Evolutionary conservation across 2,113 vertebrate genomes (phyloP), one percentile per base, ranked within the genome.

Genomic region (Argyrosomus japonicus): DNA sequence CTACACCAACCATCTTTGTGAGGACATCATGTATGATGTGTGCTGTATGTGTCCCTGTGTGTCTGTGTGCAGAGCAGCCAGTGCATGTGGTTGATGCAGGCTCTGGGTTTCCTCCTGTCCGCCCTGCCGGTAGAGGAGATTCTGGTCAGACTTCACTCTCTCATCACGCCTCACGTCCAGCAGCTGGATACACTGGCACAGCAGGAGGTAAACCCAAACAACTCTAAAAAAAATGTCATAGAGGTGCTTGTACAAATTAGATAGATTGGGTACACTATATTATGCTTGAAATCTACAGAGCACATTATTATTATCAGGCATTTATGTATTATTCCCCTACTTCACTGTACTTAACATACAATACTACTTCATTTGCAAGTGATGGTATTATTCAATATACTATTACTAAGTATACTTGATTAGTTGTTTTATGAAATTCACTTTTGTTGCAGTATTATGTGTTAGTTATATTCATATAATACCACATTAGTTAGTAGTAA

Each of bases 11-110:
- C 47, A 3, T 29, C 36, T 57, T 8, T 81, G 1, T 60, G 63
- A 45, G 51, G 54, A 48, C 61, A 60, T 27, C 57, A 27, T 63
- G 72, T 77, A 56, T 85, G 63, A 29, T 70, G 77, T 36, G 56
- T 60, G 21, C 8, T 63, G 25, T 77, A 18, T 68, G 54, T 57
- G 73, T 77, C 5, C 63, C 8, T 79, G 70, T 54, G 73, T 56
- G 51, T 80, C 21, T 81, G 70, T 82, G 65, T 80, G 81, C 95
- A 99, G 98, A 98, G 97, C 9, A 97, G 98, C 93, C 98, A 99
- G 92, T 98, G 98, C 90, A 97, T 97, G 97, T 99, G 98, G 98
- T 92, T 99, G 88, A 99, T 99, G 98, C 98, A 99, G 95, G 97
- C 97, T 7, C 93, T 99, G 91, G 98, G 98, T 80, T 99, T 97